Base-by-base conservation (phyloP, 2,888 invertebrate species). In the Prosopocoilus inquinatus region DNA sequence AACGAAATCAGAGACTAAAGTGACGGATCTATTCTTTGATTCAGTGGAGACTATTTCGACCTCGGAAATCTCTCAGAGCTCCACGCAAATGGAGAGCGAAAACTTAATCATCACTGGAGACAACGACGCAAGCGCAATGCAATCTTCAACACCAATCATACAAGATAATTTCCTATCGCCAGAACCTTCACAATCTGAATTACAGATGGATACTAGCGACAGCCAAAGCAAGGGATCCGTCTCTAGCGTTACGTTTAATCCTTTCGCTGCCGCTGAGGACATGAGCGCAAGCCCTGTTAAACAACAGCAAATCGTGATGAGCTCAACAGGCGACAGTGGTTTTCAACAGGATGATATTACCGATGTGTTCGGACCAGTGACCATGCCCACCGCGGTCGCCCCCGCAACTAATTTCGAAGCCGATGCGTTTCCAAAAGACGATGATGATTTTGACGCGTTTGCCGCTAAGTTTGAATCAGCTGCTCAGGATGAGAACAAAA, bases 401-500 rank as follows among this genome's bases (percentile, higher is more conserved):
- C 32, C n/a, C n/a, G 53, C 64, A 48, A 63, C 63, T 35, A 58
- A 53, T 20, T 65, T 67, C 39, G 62, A 57, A 55, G 62, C 64
- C 48, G 57, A 46, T 4, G 52, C 56, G 20, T 33, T 54, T 11
- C 51, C 46, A 3, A 59, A 56, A 38, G 41, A 34, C 35, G 56
- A 59, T 11, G 87, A 88, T 64, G 86, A 84, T 20, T 94, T 94
- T 65, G 94, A 94, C 74, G 94, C 91, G 0, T 95, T 95, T 67
- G 87, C 93, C 2, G 90, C 91, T 1, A 93, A 94, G 74, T 95
- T 95, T 68, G 94, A 94, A 64, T 87, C 84, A 35, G 87, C 86
- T 3, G 78, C 80, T 1, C 80, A 80, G 65, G 77, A 79, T 7
- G 80, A 79, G 43, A 68, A 72, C 36, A 74, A 70, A 35, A 74